phyloP scores from a whole-genome alignment of 2,888 invertebrate genomes.

The Rotaria magnacalcarata region DNA sequence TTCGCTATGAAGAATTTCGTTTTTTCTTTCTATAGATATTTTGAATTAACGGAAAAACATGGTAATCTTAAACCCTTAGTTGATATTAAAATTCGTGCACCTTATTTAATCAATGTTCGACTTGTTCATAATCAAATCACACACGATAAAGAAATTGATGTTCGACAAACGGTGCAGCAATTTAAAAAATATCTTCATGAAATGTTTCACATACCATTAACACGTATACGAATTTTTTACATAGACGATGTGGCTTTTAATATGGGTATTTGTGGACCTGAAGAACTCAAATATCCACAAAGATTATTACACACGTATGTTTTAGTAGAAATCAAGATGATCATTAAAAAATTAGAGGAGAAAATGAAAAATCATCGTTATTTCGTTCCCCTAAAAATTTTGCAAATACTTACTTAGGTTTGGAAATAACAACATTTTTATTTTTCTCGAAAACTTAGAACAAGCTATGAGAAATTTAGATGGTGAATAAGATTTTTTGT shows the following conservation, averaged over 20 bases:
- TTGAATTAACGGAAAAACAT: constrained; percentile 75
- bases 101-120: constrained; percentile 63
- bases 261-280: constrained; percentile 67
- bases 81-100: constrained; percentile 70
- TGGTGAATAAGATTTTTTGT: too few relatives aligned
- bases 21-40: constrained; percentile 66
- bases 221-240: constrained; percentile 81
- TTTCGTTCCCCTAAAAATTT: too few relatives aligned
- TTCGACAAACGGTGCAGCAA: constrained; percentile 72
- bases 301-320: constrained; percentile 77
- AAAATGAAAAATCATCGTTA: too few relatives aligned
- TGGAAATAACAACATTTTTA: too few relatives aligned
- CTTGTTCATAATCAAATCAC: constrained; percentile 67
- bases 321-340: not conserved
- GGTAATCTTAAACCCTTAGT: constrained; percentile 84
- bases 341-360: too few relatives aligned
- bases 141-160: constrained; percentile 63
- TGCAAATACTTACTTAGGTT: too few relatives aligned
- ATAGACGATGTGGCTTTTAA: constrained; percentile 65
- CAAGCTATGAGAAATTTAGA: too few relatives aligned
- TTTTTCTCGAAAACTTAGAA: too few relatives aligned
- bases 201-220: constrained; percentile 70
- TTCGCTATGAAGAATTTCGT: not conserved
- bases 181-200: constrained; percentile 54
- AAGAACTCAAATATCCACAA: constrained; percentile 80